These are phyloP conservation scores for Blomia tropicalis DNA, from an alignment of 2,888 invertebrate species.

Conservation along the genomic window DNA sequence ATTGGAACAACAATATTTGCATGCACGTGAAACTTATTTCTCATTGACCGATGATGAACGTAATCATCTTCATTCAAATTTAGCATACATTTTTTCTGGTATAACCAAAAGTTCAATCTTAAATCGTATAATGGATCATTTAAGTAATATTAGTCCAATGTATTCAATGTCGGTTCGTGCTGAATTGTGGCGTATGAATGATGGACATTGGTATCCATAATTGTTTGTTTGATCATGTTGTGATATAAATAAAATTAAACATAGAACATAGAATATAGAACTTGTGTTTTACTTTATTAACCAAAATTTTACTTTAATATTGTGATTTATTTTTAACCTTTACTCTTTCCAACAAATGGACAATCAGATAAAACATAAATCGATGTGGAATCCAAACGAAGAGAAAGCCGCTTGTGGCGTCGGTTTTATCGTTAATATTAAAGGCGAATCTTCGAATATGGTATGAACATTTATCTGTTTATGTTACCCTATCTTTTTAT, in stretches of 20 bases:
- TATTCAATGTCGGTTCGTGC: constrained; percentile 39
- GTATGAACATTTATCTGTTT: constrained; percentile 32
- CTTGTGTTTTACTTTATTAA: neutral
- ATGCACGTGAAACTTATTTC: constrained; percentile 74
- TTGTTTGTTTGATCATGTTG: too few relatives aligned
- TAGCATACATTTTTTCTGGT: constrained; percentile 56
- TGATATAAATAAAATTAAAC: too few relatives aligned
- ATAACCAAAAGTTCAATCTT: constrained; percentile 75
- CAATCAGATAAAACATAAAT: too few relatives aligned
- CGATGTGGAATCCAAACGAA: constrained; percentile 77
- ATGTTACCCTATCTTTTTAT: neutral
- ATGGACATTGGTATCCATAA: neutral
- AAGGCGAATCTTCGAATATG: constrained; percentile 79
- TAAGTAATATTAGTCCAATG: constrained; percentile 58
- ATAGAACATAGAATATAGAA: neutral
- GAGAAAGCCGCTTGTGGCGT: constrained; percentile 98
- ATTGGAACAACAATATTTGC: constrained; percentile 52
- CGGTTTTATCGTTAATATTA: constrained; percentile 95
- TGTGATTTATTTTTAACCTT: too few relatives aligned
- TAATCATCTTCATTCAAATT: constrained; percentile 55
- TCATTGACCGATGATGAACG: constrained; percentile 55
- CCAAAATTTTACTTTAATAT: too few relatives aligned
- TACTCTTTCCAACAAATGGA: too few relatives aligned
- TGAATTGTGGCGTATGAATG: neutral
- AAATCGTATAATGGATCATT: constrained; percentile 63